These are phyloP conservation scores for Sphenodon punctatus DNA, from an alignment of 2,797 vertebrate species.

Conservation along the genomic window DNA sequence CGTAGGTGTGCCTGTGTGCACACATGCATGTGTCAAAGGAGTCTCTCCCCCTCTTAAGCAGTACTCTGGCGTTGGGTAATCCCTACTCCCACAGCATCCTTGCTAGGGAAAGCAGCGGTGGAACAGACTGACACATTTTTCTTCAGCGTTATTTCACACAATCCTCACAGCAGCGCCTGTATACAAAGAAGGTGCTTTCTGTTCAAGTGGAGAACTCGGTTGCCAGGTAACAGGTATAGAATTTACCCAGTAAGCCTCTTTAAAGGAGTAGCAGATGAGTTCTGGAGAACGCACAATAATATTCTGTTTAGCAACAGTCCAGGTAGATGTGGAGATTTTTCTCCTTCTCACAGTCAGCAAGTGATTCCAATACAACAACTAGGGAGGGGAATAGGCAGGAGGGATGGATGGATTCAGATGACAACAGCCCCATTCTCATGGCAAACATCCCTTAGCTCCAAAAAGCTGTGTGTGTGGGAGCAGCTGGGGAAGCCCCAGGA, in stretches of 20 bases:
- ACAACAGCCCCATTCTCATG: neutral
- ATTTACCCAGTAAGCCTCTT: neutral
- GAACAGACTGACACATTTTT: too few species aligned
- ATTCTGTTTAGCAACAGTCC: neutral
- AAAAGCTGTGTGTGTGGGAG: rapidly evolving
- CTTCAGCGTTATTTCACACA: neutral
- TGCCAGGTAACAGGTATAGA: neutral
- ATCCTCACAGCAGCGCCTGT: neutral
- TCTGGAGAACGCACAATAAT: neutral
- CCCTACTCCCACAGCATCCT: too few species aligned
- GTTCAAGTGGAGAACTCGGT: neutral
- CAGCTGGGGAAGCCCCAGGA: neutral
- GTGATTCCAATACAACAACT: too few species aligned
- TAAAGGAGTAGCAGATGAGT: rapidly evolving
- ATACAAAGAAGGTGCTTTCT: neutral
- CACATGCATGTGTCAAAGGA: too few species aligned
- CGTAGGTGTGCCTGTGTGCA: too few species aligned
- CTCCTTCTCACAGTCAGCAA: neutral
- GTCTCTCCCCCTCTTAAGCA: too few species aligned
- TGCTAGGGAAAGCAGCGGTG: too few species aligned
- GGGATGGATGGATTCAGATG: neutral
- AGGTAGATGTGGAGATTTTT: neutral
- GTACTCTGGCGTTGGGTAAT: too few species aligned
- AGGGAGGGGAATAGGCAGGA: rapidly evolving
- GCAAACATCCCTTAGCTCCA: neutral